Conservation (phyloP, 2,113 vertebrate species). For the Piaya cayana region DNA sequence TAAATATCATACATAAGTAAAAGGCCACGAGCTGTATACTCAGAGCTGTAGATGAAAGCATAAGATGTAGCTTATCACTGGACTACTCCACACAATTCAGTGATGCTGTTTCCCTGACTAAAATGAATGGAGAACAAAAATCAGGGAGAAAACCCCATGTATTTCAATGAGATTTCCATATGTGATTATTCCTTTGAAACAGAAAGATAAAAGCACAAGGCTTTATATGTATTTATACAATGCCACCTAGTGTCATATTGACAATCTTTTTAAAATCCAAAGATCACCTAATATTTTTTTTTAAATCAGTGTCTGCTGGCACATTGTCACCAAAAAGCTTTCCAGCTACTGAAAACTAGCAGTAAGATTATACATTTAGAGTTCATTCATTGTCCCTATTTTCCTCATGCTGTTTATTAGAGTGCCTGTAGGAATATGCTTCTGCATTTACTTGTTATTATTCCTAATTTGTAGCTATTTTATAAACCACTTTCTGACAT, state of each 20-base stretch:
- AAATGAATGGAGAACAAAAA: background rate
- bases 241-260: constrained; percentile 57
- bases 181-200: background rate
- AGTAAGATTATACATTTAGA: background rate
- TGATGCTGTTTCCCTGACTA: background rate
- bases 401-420: background rate
- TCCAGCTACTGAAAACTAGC: background rate
- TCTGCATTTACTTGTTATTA: background rate
- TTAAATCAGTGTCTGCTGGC: background rate
- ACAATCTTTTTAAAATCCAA: background rate
- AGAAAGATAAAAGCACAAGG: background rate
- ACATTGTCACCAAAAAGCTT: background rate
- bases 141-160: background rate
- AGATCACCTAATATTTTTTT: background rate
- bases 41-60: background rate
- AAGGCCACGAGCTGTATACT: background rate
- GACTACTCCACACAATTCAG: background rate
- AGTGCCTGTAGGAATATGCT: background rate
- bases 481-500: background rate
- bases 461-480: background rate
- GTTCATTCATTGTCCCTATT: background rate
- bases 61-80: background rate
- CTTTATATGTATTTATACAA: constrained; percentile 42
- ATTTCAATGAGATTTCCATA: background rate
- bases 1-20: background rate